Conservation (phyloP, 2,113 vertebrate species). For the Chinchilla lanigera region DNA sequence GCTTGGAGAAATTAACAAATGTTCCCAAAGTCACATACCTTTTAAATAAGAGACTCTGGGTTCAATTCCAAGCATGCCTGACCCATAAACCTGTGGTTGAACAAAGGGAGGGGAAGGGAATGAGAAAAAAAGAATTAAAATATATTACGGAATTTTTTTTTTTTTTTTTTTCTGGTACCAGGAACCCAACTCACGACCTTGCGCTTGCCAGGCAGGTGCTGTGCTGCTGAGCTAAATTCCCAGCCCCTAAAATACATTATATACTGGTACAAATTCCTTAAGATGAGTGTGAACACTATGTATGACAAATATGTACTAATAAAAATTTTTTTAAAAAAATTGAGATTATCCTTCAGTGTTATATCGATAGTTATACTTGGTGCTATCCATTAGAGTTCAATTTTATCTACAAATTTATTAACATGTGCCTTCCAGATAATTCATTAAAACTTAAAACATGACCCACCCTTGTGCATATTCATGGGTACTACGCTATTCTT, state of each 20-base stretch:
- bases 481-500: background rate
- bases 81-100: background rate
- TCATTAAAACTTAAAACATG: conserved; percentile 1
- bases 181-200: too few species aligned
- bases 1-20: background rate
- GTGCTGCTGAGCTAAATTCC: too few species aligned
- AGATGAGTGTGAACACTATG: background rate
- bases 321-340: background rate
- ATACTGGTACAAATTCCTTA: background rate
- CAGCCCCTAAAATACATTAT: too few species aligned
- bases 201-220: too few species aligned
- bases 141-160: too few species aligned
- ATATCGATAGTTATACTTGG: background rate
- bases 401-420: conserved; percentile 33
- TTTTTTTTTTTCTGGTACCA: too few species aligned
- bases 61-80: background rate
- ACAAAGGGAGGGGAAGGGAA: background rate
- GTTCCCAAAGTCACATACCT: background rate
- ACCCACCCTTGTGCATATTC: background rate
- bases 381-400: background rate
- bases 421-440: background rate
- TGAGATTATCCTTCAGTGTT: background rate
- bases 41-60: background rate
- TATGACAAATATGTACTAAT: background rate
- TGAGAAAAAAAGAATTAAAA: background rate